Evolutionary conservation across 2,113 vertebrate species (phyloP).

Genomic region (Bos javanicus): DNA sequence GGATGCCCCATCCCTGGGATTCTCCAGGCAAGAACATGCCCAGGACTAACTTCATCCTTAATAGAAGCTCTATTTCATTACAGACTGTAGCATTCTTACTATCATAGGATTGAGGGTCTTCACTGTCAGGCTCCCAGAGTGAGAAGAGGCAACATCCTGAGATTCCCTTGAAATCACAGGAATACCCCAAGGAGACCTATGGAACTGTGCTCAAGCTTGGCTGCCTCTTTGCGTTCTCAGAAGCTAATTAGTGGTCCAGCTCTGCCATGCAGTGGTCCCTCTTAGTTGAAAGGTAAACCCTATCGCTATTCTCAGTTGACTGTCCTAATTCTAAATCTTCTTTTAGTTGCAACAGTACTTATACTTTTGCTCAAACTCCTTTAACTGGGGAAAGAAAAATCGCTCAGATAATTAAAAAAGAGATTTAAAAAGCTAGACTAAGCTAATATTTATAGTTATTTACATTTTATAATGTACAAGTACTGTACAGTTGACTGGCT

Average conservation of each 20-base stretch:
- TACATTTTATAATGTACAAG: neutral
- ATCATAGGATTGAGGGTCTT: neutral
- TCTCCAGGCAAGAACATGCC: neutral
- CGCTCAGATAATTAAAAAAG: neutral
- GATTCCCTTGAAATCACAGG: neutral
- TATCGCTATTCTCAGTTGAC: neutral
- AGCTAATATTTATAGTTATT: neutral
- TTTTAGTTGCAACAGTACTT: neutral
- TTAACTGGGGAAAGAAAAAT: neutral
- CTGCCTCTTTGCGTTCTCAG: neutral
- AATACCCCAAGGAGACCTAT: neutral
- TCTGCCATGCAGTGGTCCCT: neutral
- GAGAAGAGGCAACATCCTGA: neutral
- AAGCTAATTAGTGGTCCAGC: neutral
- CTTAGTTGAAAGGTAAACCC: neutral
- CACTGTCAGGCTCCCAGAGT: neutral
- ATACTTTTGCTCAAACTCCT: neutral
- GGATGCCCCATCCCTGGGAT: no score
- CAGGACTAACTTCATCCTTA: neutral
- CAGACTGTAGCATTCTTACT: neutral
- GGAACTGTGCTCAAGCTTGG: neutral
- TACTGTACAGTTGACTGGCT: neutral
- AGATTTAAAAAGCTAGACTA: neutral
- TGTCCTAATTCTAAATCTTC: neutral
- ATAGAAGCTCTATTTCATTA: neutral